Conservation (phyloP, 2,113 vertebrate genomes). For the Mustelus asterias region DNA sequence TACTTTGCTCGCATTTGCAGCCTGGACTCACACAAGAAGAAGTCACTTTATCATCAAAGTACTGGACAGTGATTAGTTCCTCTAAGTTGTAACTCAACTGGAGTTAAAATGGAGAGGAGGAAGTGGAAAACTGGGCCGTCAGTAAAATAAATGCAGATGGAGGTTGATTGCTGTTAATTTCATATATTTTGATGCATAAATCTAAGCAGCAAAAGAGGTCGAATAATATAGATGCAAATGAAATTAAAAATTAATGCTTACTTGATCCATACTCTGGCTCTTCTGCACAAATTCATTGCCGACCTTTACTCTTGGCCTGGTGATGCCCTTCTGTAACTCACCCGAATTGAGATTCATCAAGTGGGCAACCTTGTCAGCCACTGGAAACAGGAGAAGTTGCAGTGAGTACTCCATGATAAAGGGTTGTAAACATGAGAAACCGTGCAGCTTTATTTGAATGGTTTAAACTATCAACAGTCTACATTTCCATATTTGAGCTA, state of each 20-base stretch:
- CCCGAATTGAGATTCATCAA: constrained; percentile 45
- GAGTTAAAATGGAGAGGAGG: neutral
- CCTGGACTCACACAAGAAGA: neutral
- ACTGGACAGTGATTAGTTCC: neutral
- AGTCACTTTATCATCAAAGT: neutral
- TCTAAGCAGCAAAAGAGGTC: neutral
- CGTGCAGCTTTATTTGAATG: neutral
- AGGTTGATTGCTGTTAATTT: neutral
- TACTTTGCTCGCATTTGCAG: neutral
- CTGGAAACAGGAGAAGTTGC: neutral
- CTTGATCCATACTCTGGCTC: constrained; percentile 47
- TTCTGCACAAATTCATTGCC: constrained; percentile 52
- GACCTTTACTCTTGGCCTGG: constrained; percentile 44
- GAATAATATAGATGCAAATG: neutral
- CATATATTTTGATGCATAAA: neutral
- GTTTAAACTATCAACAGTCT: neutral
- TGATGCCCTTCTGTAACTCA: constrained; percentile 47
- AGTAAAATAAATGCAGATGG: neutral
- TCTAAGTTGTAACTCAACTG: neutral
- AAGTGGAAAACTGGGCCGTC: neutral
- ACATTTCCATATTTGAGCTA: neutral
- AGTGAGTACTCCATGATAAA: neutral
- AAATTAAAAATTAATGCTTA: neutral
- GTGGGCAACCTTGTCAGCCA: constrained; percentile 47
- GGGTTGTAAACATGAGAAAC: neutral